Percentiles rank a stretch among this genome's conserved stretches.
These are phyloP conservation scores for Chymomyza caudatula DNA, from an alignment of 2,888 invertebrate species.

Conservation along the genomic window DNA sequence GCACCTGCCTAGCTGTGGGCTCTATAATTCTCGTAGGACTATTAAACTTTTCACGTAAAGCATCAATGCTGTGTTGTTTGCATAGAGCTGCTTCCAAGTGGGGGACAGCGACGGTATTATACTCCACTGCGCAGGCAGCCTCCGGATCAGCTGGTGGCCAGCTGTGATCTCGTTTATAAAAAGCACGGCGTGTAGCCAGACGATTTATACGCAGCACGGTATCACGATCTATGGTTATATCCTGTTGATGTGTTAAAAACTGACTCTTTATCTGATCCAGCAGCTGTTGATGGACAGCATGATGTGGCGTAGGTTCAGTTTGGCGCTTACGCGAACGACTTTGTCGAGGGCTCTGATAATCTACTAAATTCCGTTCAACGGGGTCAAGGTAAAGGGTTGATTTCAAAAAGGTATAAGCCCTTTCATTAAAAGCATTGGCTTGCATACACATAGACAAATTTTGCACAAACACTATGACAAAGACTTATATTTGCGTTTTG, in stretches of 20 bases:
- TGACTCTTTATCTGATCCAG: constrained; percentile 72
- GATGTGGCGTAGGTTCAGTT: constrained; percentile 35
- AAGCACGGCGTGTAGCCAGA: constrained; percentile 70
- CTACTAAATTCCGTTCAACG: constrained; percentile 34
- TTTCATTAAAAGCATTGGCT: not conserved
- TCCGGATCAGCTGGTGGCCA: constrained; percentile 71
- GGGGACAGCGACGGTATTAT: not conserved
- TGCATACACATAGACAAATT: not conserved
- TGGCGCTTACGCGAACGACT: constrained; percentile 74
- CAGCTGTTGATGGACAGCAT: constrained; percentile 68
- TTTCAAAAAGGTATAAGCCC: not conserved
- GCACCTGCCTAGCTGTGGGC: constrained; percentile 39
- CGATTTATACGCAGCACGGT: constrained; percentile 78
- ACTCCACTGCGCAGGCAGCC: not conserved
- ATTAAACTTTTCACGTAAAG: constrained; percentile 74
- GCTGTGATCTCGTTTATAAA: constrained; percentile 75
- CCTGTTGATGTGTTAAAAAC: constrained; percentile 71
- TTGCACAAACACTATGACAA: not conserved
- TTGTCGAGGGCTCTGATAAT: constrained; percentile 50
- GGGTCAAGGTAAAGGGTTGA: constrained; percentile 8
- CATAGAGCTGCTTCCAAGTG: constrained; percentile 38
- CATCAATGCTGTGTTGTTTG: constrained; percentile 70
- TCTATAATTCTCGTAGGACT: constrained; percentile 67
- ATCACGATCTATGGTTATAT: constrained; percentile 75
- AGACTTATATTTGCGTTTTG: constrained; percentile 20